Conservation (phyloP, 35 echinoderm and acorn worm species). For the Strongylocentrotus purpuratus region DNA sequence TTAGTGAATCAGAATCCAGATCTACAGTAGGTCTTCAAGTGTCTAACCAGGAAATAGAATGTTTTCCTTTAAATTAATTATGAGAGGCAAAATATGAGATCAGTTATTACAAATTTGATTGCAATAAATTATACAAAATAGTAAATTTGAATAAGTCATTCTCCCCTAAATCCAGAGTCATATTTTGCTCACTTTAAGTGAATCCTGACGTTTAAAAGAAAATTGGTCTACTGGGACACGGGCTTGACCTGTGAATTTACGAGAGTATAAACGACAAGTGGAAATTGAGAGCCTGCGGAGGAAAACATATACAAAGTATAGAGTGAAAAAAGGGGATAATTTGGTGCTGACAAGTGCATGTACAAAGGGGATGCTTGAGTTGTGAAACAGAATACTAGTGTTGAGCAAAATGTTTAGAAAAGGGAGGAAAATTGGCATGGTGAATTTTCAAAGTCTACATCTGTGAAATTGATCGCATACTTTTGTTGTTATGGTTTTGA, state of each 20-base stretch:
- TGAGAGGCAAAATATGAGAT: too few relatives aligned
- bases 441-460: not conserved
- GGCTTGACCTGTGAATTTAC: constrained; percentile 3
- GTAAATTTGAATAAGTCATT: not conserved
- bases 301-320: not conserved
- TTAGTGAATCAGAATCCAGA: too few relatives aligned
- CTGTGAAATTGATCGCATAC: constrained; percentile 25
- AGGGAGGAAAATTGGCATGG: constrained; percentile 30
- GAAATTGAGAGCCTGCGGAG: not conserved
- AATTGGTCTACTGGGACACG: not conserved
- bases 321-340: not conserved
- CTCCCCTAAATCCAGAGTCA: not conserved
- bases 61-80: too few relatives aligned
- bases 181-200: not conserved
- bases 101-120: too few relatives aligned
- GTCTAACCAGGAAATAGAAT: too few relatives aligned
- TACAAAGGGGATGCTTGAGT: not conserved
- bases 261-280: not conserved
- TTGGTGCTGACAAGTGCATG: not conserved
- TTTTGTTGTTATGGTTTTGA: not conserved
- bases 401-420: constrained; percentile 39
- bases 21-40: too few relatives aligned
- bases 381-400: constrained; percentile 25
- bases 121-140: too few relatives aligned
- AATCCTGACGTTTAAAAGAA: not conserved